Percentiles rank a stretch among this genome's conserved stretches.
phyloP scores from a whole-genome alignment of 2,113 vertebrate genomes.

The Pelodiscus sinensis region DNA sequence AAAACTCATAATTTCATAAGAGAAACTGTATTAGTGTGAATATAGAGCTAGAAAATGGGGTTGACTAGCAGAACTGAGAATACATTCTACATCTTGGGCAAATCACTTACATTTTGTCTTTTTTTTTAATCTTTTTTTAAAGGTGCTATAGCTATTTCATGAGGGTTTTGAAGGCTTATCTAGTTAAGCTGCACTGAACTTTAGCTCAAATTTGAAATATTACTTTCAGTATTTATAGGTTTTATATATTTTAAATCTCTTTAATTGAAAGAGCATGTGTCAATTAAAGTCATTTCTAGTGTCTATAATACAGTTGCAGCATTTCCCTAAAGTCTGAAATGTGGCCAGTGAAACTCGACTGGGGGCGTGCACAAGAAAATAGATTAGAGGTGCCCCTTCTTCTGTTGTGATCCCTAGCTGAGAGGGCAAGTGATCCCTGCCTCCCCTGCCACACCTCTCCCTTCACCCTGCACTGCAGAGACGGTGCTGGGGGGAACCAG shows the following conservation, averaged over 20 bases:
- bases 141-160: not conserved
- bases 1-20: not conserved
- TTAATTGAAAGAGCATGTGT: not conserved
- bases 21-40: not conserved
- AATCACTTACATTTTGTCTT: not conserved
- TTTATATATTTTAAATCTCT: not conserved
- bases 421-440: too few species aligned
- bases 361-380: not conserved
- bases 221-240: not conserved
- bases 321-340: not conserved
- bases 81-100: not conserved
- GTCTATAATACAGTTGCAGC: not conserved
- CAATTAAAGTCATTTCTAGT: not conserved
- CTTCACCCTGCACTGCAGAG: too few species aligned
- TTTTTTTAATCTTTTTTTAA: not conserved
- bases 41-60: not conserved
- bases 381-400: not conserved
- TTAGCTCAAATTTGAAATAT: not conserved
- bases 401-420: not conserved
- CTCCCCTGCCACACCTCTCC: too few species aligned
- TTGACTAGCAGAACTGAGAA: too few species aligned
- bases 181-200: not conserved
- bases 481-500: too few species aligned
- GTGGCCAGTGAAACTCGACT: not conserved
- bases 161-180: not conserved